Conservation (phyloP, 35 echinoderm and acorn worm genomes). For the Holothuria glaberrima region DNA sequence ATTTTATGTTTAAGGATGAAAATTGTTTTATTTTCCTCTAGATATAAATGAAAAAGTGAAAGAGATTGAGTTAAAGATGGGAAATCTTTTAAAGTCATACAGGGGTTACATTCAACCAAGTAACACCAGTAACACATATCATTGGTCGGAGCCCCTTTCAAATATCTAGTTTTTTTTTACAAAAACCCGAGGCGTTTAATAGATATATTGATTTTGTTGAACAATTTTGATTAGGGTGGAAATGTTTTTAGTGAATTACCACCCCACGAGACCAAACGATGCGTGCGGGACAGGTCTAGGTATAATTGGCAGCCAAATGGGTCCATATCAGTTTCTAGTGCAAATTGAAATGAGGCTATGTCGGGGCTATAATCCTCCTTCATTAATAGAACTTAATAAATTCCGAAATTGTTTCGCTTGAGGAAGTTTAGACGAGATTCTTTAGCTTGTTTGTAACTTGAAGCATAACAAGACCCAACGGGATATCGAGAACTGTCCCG, state of each 20-base stretch:
- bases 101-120: too few species aligned
- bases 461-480: conserved; percentile 38
- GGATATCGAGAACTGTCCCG: conserved; percentile 13
- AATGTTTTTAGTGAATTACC: conserved; percentile 24
- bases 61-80: too few species aligned
- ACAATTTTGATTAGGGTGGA: conserved; percentile 44
- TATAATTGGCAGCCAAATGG: conserved; percentile 46
- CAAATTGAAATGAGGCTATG: conserved; percentile 43
- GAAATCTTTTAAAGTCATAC: too few species aligned
- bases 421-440: background rate
- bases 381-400: conserved; percentile 30
- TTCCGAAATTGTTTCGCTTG: conserved; percentile 36
- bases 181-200: background rate
- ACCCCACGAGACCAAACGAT: conserved; percentile 6
- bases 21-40: too few species aligned
- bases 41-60: too few species aligned
- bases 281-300: background rate
- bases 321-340: conserved; percentile 19
- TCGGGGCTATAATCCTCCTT: conserved; percentile 39
- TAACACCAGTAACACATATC: too few species aligned
- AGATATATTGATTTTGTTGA: conserved; percentile 34
- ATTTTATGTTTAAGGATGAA: too few species aligned
- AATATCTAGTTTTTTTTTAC: too few species aligned
- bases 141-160: too few species aligned
- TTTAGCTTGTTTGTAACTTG: background rate